phyloP scores from a whole-genome alignment of 2,888 invertebrate genomes.

The Lasius platythorax region DNA sequence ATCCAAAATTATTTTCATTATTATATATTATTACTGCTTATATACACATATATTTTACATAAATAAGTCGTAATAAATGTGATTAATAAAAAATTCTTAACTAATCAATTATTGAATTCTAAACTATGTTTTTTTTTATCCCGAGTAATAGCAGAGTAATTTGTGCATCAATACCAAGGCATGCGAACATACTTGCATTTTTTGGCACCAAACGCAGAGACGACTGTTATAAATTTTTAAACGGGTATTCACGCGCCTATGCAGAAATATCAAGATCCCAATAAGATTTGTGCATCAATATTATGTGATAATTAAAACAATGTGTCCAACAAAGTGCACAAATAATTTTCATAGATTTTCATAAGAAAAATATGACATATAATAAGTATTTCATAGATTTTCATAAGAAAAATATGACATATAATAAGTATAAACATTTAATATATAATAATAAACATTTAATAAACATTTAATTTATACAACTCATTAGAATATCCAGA shows the following conservation, averaged over 20 bases:
- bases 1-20: not conserved
- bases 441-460: not conserved
- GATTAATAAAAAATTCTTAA: not conserved
- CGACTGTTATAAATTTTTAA: no score
- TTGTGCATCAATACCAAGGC: not conserved
- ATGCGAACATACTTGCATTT: no score
- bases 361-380: not conserved
- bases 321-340: not conserved
- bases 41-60: no score
- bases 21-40: not conserved
- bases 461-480: conserved; percentile 5
- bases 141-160: not conserved
- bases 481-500: not conserved
- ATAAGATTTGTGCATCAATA: not conserved
- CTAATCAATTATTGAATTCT: not conserved
- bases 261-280: no score
- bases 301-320: not conserved
- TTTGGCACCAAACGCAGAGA: no score
- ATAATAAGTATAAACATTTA: no score
- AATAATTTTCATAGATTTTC: not conserved
- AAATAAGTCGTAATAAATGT: not conserved
- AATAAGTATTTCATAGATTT: not conserved
- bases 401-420: not conserved
- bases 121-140: not conserved
- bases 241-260: no score